These are phyloP conservation scores for Polydrusus cervinus DNA, from an alignment of 2,888 invertebrate species.

Conservation along the genomic window DNA sequence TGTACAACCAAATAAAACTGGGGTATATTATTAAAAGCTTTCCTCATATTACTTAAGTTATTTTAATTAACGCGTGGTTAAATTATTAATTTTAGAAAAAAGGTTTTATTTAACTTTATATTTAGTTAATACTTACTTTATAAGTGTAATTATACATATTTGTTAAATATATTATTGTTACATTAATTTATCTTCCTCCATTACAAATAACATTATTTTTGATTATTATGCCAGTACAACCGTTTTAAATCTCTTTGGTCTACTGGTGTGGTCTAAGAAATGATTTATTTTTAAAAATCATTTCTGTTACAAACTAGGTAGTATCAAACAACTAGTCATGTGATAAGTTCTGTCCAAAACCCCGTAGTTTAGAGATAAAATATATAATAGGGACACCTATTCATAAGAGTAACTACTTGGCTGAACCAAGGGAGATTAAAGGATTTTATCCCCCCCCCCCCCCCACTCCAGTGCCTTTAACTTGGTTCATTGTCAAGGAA, in stretches of 20 bases:
- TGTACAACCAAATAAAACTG: not conserved
- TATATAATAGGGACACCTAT: too few relatives aligned
- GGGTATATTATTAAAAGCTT: conserved; percentile 22
- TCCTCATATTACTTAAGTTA: conserved; percentile 1
- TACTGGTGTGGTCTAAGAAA: conserved; percentile 18
- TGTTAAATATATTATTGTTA: conserved; percentile 8
- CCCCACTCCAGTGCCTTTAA: too few relatives aligned
- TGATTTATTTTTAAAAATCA: conserved; percentile 9
- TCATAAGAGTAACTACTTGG: too few relatives aligned
- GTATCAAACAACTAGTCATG: not conserved
- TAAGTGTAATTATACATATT: conserved; percentile 1
- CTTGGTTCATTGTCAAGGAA: too few relatives aligned
- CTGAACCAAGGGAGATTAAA: too few relatives aligned
- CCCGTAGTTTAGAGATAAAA: too few relatives aligned
- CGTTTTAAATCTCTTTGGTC: conserved; percentile 21
- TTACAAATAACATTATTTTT: conserved; percentile 10
- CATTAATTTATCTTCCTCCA: not conserved
- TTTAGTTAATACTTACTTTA: not conserved
- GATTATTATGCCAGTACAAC: conserved; percentile 25
- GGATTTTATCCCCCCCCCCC: too few relatives aligned
- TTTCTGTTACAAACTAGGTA: conserved; percentile 1
- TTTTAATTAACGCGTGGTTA: conserved; percentile 13
- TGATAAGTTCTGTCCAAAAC: not conserved
- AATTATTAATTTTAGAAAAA: conserved; percentile 15
- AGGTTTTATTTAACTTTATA: conserved; percentile 15